These are phyloP conservation scores for Cosmia trapezina DNA, from an alignment of 2,888 invertebrate genomes.

Conservation along the genomic window DNA sequence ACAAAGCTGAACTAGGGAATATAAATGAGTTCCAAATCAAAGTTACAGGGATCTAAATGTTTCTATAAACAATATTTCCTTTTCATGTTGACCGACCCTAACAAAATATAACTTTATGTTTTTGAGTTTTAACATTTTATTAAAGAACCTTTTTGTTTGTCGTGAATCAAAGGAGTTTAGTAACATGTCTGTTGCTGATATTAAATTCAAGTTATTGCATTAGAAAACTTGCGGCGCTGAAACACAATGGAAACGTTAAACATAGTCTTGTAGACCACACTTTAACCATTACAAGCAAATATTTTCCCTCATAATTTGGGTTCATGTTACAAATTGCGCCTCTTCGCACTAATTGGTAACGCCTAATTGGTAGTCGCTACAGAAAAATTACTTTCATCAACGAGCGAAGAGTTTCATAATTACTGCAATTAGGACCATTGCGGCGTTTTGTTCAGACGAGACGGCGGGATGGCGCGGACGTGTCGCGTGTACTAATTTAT, in stretches of 20 bases:
- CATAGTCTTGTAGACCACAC: constrained; percentile 44
- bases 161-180: background rate
- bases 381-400: constrained; percentile 89
- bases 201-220: constrained; percentile 8
- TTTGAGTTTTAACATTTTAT: constrained; percentile 36
- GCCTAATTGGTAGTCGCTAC: constrained; percentile 87
- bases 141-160: constrained; percentile 21
- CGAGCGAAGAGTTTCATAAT: constrained; percentile 88
- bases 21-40: constrained; percentile 53
- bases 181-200: background rate
- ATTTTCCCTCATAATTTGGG: constrained; percentile 73
- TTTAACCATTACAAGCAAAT: constrained; percentile 58
- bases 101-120: constrained; percentile 38
- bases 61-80: constrained; percentile 53
- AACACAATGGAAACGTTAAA: constrained; percentile 34
- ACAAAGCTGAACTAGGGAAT: constrained; percentile 49
- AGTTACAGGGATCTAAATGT: constrained; percentile 48
- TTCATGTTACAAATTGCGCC: constrained; percentile 82
- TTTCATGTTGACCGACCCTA: constrained; percentile 43
- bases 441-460: constrained; percentile 81
- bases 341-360: constrained; percentile 83
- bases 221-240: background rate
- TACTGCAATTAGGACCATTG: constrained; percentile 85
- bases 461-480: constrained; percentile 76
- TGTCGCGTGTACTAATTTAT: constrained; percentile 84